Percentiles rank a stretch among this genome's conserved stretches.
These are phyloP conservation scores for Drepana arcuata DNA, from an alignment of 1,140 invertebrate genomes.

Conservation along the genomic window DNA sequence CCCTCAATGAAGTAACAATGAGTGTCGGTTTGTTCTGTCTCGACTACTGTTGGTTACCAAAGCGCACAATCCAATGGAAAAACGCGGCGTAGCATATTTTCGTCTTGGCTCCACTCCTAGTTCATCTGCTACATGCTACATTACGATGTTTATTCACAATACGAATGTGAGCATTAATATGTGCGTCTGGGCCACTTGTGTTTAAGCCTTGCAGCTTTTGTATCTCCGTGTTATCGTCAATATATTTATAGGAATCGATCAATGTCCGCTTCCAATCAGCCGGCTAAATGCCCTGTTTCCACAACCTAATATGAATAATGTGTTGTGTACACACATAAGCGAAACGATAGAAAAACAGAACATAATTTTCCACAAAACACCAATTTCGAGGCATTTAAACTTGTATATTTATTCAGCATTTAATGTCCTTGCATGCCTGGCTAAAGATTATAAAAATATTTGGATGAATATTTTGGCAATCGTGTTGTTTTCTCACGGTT, in stretches of 20 bases:
- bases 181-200: constrained; percentile 59
- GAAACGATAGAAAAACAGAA: too few relatives aligned
- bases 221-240: constrained; percentile 1
- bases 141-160: constrained; percentile 72
- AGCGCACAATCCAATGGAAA: constrained; percentile 67
- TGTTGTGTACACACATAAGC: too few relatives aligned
- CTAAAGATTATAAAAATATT: constrained; percentile 9
- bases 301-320: too few relatives aligned
- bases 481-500: constrained; percentile 11
- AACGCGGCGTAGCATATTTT: constrained; percentile 70
- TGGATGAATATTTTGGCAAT: constrained; percentile 11
- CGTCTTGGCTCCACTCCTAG: constrained; percentile 71
- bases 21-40: constrained; percentile 32
- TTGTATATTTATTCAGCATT: constrained; percentile 11
- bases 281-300: too few relatives aligned
- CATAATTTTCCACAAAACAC: neutral
- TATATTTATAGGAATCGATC: too few relatives aligned
- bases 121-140: constrained; percentile 71
- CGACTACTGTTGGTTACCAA: constrained; percentile 58
- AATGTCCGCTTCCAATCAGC: too few relatives aligned
- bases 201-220: constrained; percentile 35
- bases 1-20: constrained; percentile 44
- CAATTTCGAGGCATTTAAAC: neutral
- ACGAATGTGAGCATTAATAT: constrained; percentile 66
- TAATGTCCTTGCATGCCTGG: constrained; percentile 11